Conservation (phyloP, 2,113 vertebrate species). For the Callithrix jacchus region DNA sequence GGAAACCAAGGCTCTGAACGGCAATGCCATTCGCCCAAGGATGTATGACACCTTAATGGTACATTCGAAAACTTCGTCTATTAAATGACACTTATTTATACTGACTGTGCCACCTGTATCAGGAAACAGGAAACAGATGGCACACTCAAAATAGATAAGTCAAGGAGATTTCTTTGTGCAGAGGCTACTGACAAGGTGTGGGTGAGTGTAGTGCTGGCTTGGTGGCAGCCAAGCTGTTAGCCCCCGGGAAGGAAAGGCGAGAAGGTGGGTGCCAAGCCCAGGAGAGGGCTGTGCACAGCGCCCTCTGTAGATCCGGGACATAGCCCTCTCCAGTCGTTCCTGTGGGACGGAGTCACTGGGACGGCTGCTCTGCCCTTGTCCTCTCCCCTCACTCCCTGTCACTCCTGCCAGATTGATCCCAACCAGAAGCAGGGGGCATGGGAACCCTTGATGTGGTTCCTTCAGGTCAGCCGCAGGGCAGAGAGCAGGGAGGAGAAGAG, state of each 20-base stretch:
- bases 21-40: not conserved
- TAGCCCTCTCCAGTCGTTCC: not conserved
- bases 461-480: not conserved
- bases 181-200: not conserved
- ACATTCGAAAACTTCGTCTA: not conserved
- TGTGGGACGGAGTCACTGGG: no score
- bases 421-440: not conserved
- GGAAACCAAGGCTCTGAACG: not conserved
- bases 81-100: not conserved
- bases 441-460: not conserved
- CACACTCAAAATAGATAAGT: not conserved
- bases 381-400: not conserved
- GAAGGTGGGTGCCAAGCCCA: not conserved
- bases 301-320: not conserved
- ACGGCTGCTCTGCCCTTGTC: fast-evolving
- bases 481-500: not conserved
- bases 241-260: not conserved
- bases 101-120: not conserved
- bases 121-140: not conserved
- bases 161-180: not conserved
- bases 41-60: no score
- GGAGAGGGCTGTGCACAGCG: not conserved
- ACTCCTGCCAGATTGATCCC: not conserved
- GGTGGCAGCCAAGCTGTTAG: not conserved
- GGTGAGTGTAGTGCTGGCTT: fast-evolving